Evolutionary conservation across 2,113 vertebrate species (phyloP), one percentile per base, ranked within the genome.

Genomic region (Nothocercus julius): DNA sequence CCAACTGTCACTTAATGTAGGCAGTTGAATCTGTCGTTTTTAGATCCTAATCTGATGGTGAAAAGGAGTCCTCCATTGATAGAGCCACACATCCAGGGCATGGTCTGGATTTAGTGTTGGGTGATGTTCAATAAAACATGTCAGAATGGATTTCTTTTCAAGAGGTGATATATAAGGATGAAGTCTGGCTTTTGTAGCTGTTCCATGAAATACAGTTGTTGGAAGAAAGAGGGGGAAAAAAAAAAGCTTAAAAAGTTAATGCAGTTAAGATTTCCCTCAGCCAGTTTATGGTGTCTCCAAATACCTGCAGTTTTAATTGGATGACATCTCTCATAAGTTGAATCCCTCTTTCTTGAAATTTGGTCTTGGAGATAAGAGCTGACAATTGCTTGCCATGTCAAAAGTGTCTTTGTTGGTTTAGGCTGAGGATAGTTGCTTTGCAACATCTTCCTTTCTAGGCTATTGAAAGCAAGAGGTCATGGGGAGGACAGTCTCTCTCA

Each of bases 241-340:
- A 93, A 96, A 91, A 85, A 84, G 92, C 94, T 97, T 97, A 77
- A 96, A 95, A 97, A 96, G 90, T 96, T 95, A 97, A 96, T 87
- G 91, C 64, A 84, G 92, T 96, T 97, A 96, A 95, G 82, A 68
- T 89, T 82, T 82, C 9, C 27, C 84, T 97, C 92, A 89, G 83
- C 81, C 90, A 87, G 91, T 95, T 97, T 97, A 95, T 92, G 91
- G 90, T 49, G n/a, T 73, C 90, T 93, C 78, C 47, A 91, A 97
- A 96, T 93, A 96, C 97, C 96, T 96, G 89, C 73, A 59, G 53
- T 93, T 97, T 97, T 94, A 96, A 84, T 92, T 97, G 93, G 97
- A 96, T 90, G 91, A 81, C 94, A 95, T 95, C 92, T 96, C 78
- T 96, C 64, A 81, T 96, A 96, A 95, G 87, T 93, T 88, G 92